Percentiles rank a stretch among this genome's conserved stretches.
phyloP scores from a whole-genome alignment of 2,888 invertebrate genomes.

The Eupithecia inturbata region DNA sequence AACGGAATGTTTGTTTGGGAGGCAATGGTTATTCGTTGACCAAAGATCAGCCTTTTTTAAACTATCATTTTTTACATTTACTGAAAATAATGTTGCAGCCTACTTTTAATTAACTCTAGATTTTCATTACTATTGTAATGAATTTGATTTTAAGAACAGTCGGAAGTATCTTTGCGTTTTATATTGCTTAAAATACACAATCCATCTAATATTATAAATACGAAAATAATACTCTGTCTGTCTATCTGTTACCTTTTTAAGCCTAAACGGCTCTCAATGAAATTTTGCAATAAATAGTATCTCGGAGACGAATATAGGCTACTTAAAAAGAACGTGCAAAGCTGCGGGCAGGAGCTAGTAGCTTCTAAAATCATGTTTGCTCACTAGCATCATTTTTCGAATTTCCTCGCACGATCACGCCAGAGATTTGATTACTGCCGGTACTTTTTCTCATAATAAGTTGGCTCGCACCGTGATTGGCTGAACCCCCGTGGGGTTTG shows the following conservation, averaged over 20 bases:
- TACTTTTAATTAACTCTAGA: neutral
- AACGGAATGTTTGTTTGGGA: neutral
- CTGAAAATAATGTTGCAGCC: neutral
- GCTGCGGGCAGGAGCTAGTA: neutral
- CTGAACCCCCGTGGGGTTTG: conserved; percentile 69
- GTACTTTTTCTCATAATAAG: conserved; percentile 78
- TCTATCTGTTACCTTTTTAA: too few species aligned
- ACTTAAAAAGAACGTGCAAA: too few species aligned
- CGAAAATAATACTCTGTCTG: too few species aligned
- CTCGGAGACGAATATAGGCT: too few species aligned
- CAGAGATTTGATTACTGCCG: conserved; percentile 41
- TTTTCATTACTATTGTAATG: neutral
- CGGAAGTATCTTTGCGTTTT: too few species aligned
- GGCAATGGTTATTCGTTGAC: neutral
- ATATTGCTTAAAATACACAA: too few species aligned
- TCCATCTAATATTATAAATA: too few species aligned
- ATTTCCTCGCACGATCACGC: conserved; percentile 28
- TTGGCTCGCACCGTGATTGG: conserved; percentile 79
- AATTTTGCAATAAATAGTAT: too few species aligned
- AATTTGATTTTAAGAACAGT: too few species aligned
- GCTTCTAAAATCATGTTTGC: neutral
- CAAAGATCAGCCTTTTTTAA: neutral
- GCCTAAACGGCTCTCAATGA: too few species aligned
- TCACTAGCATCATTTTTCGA: conserved; percentile 4
- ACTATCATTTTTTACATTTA: neutral